Base-by-base conservation (phyloP, 1,140 invertebrate species). In the Drosophila neocordata region DNA sequence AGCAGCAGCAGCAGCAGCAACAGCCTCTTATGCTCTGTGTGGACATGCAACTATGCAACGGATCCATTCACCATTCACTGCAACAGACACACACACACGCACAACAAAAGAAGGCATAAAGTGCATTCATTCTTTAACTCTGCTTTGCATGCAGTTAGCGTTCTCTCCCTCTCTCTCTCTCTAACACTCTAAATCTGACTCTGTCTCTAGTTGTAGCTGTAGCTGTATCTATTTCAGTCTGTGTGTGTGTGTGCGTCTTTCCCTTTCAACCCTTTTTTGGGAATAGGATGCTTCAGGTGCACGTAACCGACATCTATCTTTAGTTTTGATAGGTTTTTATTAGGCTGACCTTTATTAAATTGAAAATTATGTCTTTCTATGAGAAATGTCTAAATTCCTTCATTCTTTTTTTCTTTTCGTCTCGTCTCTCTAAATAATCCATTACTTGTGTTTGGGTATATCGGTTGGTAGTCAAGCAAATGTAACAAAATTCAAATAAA, bases 291-390 rank as follows among this genome's bases (percentile, higher is more conserved):
- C 60, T 68, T 74, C 77, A 87, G 83, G 78, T 87, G 82, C 81
- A 87, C 83, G 81, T 85, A 84, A 58, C 13, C 35, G 59, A 68
- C 78, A 85, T 87, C 71, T 82, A 85, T 87, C 74, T 78, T 78
- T 12, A 81, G 70, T 85, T 87, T 87, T 88, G 75, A 88, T 87
- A 88, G 79, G 71, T 75, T 87, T 85, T 87, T 87, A 87, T 81
- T 87, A 74, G 67, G 64, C 72, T 81, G 77, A 69, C 77, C 82
- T 87, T 85, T 85, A 85, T 85, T 88, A 87, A 87, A 85, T 85
- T 85, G 69, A 85, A 87, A 85, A 85, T 85, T 85, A 85, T 85
- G 82, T 87, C 81, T 85, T 87, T 85, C 82, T 85, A 87, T 85
- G 82, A 87, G 80, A 84, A 84, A 84, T 84, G 81, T 85, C 83